Evolutionary conservation across 1,140 invertebrate species (phyloP).

Genomic region (Caenorhabditis latens): DNA sequence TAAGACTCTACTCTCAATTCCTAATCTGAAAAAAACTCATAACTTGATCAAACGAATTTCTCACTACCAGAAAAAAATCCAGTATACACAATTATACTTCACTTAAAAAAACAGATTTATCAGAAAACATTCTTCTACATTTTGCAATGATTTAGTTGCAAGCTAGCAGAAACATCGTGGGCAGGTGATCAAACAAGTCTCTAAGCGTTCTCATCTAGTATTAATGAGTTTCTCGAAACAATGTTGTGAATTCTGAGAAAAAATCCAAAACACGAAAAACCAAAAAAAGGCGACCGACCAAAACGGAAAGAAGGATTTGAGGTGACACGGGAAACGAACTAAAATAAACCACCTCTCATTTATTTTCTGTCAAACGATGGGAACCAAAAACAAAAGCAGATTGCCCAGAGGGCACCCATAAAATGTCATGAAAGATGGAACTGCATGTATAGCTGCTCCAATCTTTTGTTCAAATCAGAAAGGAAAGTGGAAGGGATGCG

Average conservation of each 20-base stretch:
- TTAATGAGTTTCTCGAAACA: background rate
- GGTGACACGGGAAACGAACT: background rate
- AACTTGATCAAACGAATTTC: too few species aligned
- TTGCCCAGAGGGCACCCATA: background rate
- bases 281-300: background rate
- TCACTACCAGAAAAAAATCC: too few species aligned
- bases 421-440: conserved; percentile 18
- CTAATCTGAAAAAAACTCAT: too few species aligned
- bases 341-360: background rate
- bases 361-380: conserved; percentile 6
- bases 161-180: background rate
- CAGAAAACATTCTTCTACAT: background rate
- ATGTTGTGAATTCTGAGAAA: background rate
- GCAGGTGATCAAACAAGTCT: conserved; percentile 19
- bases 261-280: background rate
- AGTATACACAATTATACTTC: too few species aligned
- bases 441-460: background rate
- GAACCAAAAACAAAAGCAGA: background rate
- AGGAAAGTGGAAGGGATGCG: background rate
- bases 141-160: background rate
- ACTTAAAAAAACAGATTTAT: too few species aligned
- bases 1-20: too few species aligned
- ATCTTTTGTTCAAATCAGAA: conserved; percentile 28
- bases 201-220: background rate
- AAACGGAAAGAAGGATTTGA: conserved; percentile 20